phyloP scores from a whole-genome alignment of 2,113 vertebrate species.

The Siphamia tubifer region DNA sequence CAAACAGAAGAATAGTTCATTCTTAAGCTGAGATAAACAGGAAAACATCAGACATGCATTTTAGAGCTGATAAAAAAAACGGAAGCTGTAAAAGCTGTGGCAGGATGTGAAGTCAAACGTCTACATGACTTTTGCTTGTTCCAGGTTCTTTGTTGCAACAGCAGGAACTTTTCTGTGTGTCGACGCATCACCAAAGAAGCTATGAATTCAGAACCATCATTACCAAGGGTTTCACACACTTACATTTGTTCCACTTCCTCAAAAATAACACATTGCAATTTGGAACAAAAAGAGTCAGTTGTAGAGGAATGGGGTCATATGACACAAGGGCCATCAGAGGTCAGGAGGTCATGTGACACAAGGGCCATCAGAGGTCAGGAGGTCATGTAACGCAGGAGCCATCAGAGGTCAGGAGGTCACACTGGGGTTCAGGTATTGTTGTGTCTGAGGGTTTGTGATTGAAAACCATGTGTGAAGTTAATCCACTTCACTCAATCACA shows the following conservation, averaged over 20 bases:
- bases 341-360: conserved; percentile 45
- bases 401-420: conserved; percentile 10
- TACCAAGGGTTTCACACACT: not conserved
- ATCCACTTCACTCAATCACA: not conserved
- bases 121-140: not conserved
- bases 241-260: not conserved
- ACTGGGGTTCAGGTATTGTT: conserved; percentile 5
- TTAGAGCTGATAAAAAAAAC: not conserved
- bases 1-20: not conserved
- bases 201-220: not conserved
- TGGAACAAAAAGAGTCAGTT: not conserved
- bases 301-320: conserved; percentile 14
- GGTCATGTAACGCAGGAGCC: conserved; percentile 43
- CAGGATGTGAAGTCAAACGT: not conserved
- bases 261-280: not conserved
- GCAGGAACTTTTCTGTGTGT: not conserved
- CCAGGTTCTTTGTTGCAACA: conserved; percentile 20
- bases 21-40: not conserved
- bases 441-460: not conserved
- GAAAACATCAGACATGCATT: not conserved
- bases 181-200: not conserved
- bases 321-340: conserved; percentile 3
- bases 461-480: not conserved
- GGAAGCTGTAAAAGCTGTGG: not conserved
- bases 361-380: not conserved